Percentiles rank a stretch among this genome's conserved stretches.
phyloP scores from a whole-genome alignment of 1,140 invertebrate genomes.

The Pararge aegeria region DNA sequence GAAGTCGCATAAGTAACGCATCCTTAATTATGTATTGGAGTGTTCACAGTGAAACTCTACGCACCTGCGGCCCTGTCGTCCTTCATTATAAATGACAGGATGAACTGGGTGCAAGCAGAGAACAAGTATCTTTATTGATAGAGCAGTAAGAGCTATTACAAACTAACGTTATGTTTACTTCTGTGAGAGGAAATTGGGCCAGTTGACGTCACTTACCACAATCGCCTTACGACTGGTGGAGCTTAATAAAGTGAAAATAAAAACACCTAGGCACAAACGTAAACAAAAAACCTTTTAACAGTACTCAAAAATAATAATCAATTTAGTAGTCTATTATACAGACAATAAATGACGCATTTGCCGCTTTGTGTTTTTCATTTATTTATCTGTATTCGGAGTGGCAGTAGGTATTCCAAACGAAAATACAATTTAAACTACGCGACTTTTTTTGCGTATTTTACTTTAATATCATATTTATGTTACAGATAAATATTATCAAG shows the following conservation, averaged over 20 bases:
- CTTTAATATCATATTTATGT: no score
- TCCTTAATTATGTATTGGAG: conserved; percentile 9
- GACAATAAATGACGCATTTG: not conserved
- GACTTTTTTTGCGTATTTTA: no score
- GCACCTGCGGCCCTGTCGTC: conserved; percentile 6
- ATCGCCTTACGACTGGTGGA: not conserved
- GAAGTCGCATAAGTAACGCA: conserved; percentile 5
- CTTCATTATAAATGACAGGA: conserved; percentile 7
- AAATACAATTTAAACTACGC: no score
- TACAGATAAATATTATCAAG: no score
- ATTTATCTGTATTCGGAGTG: not conserved
- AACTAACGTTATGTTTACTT: not conserved
- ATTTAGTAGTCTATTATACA: not conserved
- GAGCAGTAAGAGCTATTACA: not conserved
- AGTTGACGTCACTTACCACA: not conserved
- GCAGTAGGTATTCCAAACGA: no score
- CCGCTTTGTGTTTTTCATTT: not conserved
- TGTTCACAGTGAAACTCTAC: conserved; percentile 7
- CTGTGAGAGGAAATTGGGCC: not conserved
- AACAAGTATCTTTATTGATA: not conserved
- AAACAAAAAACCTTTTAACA: not conserved
- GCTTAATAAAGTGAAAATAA: not conserved
- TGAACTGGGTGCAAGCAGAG: not conserved
- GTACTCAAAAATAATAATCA: not conserved
- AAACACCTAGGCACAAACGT: not conserved